phyloP scores from a whole-genome alignment of 2,797 vertebrate species.

The Melopsittacus undulatus region DNA sequence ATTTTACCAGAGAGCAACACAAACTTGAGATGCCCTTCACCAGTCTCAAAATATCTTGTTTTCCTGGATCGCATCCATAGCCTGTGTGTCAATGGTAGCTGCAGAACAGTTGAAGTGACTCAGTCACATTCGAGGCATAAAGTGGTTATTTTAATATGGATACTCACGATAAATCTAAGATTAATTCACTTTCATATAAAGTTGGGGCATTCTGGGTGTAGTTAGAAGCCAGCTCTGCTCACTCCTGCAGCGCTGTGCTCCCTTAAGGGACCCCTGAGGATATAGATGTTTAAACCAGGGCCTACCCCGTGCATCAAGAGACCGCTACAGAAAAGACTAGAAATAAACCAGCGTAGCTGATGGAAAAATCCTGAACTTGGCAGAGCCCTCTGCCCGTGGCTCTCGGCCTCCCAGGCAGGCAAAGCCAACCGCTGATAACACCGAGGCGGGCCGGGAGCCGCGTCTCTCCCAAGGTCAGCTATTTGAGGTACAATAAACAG shows the following conservation, averaged over 20 bases:
- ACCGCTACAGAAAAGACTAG: not conserved
- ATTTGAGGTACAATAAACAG: slow-evolving; percentile 36
- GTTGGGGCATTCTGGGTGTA: not conserved
- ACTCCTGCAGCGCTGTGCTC: not conserved
- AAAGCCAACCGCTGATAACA: slow-evolving; percentile 49
- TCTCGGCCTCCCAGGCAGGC: slow-evolving; percentile 16
- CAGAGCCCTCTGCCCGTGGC: not conserved
- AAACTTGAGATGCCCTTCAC: slow-evolving; percentile 44
- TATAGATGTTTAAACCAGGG: not conserved
- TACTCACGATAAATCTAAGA: not conserved
- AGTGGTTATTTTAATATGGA: not conserved
- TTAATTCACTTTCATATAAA: slow-evolving; percentile 28
- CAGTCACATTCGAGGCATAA: not conserved
- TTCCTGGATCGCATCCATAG: slow-evolving; percentile 30
- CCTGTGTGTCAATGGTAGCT: slow-evolving; percentile 1
- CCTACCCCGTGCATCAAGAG: not conserved
- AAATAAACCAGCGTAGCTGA: not conserved
- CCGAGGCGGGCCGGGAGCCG: not conserved
- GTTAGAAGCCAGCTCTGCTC: not conserved
- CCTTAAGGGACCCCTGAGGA: not conserved
- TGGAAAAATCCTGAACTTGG: slow-evolving; percentile 44
- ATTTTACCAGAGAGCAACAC: slow-evolving; percentile 28
- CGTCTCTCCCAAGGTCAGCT: slow-evolving; percentile 45
- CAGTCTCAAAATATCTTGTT: slow-evolving; percentile 44
- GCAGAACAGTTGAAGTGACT: not conserved